Evolutionary conservation across 2,797 vertebrate species (phyloP).

Genomic region (Cossypha niveicapilla): DNA sequence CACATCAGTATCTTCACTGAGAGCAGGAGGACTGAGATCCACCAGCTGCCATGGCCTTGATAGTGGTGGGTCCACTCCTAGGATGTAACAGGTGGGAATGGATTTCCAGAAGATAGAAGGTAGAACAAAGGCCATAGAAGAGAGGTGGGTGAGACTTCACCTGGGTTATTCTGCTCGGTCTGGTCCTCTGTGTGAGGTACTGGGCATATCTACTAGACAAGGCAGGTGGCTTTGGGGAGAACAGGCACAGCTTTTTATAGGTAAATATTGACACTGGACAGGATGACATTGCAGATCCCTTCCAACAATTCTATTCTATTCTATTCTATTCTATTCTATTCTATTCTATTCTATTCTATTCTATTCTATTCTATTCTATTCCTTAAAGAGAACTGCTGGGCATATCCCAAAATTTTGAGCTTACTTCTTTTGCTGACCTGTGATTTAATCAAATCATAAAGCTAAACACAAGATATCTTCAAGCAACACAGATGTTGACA

Average conservation of each 20-base stretch:
- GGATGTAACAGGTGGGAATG: not conserved
- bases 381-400: not conserved
- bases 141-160: not conserved
- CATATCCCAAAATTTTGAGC: not conserved
- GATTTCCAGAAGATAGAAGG: not conserved
- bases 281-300: not conserved
- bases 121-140: not conserved
- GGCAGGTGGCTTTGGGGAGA: not conserved
- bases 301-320: not conserved
- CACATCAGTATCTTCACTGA: not conserved
- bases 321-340: no score
- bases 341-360: no score
- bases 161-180: not conserved
- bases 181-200: not conserved
- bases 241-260: not conserved
- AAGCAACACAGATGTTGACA: not conserved
- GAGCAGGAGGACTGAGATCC: not conserved
- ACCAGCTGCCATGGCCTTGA: not conserved
- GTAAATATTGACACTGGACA: not conserved
- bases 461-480: not conserved
- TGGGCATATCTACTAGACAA: not conserved
- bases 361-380: no score
- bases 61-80: not conserved
- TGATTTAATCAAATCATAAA: not conserved
- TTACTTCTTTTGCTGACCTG: not conserved